Conservation (phyloP, 2,888 invertebrate genomes). For the Gortyna flavago region DNA sequence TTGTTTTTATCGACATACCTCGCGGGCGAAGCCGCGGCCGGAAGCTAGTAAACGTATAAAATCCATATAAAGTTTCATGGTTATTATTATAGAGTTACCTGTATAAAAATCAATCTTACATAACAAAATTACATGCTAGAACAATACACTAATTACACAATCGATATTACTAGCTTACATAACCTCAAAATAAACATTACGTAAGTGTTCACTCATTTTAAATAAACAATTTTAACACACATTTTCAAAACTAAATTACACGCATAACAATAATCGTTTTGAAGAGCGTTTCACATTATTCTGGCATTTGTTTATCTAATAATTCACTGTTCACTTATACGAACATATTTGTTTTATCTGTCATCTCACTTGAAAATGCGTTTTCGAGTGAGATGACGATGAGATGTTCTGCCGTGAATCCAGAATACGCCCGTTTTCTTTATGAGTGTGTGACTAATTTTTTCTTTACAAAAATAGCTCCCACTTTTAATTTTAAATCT, state of each 20-base stretch:
- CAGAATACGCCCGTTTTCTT: constrained; percentile 57
- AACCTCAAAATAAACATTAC: constrained; percentile 42
- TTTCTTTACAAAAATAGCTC: constrained; percentile 57
- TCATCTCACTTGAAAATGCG: constrained; percentile 48
- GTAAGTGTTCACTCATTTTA: constrained; percentile 29
- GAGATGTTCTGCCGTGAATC: constrained; percentile 19
- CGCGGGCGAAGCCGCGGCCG: too few species aligned
- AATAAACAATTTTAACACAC: constrained; percentile 35
- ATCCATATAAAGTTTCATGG: constrained; percentile 10
- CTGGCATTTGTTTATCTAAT: constrained; percentile 51
- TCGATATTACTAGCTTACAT: constrained; percentile 13
- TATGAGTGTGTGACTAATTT: constrained; percentile 57
- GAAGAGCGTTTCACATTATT: constrained; percentile 42
- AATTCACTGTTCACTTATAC: constrained; percentile 40
- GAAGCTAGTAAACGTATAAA: too few species aligned
- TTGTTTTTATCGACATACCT: too few species aligned
- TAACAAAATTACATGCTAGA: constrained; percentile 6
- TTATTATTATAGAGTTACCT: constrained; percentile 6
- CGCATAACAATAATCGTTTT: constrained; percentile 28
- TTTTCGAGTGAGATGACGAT: constrained; percentile 17
- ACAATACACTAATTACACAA: constrained; percentile 19
- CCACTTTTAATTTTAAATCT: constrained; percentile 61
- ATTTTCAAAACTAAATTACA: constrained; percentile 29
- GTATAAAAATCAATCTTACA: constrained; percentile 17
- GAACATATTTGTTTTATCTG: constrained; percentile 41